Evolutionary conservation across 1,140 invertebrate genomes (phyloP).

Genomic region (Neodiprion pinetum): DNA sequence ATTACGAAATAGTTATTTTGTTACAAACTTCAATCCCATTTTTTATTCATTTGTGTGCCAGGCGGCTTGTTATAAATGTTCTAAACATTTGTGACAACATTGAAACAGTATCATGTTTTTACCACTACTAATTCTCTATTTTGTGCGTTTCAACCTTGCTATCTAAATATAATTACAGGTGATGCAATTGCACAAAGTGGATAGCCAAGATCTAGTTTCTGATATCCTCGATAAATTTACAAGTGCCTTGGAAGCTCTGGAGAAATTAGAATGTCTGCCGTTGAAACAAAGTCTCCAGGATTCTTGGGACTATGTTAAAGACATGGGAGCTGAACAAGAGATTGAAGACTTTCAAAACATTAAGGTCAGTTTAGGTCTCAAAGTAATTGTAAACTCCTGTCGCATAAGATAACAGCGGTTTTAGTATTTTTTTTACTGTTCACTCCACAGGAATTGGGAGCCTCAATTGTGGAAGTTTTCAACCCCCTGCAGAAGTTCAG

Average conservation of each 20-base stretch:
- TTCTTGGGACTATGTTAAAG: conserved; percentile 50
- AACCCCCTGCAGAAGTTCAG: conserved; percentile 47
- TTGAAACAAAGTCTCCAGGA: conserved; percentile 52
- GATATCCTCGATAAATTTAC: conserved; percentile 41
- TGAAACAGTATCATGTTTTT: not conserved
- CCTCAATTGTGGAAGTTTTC: conserved; percentile 50
- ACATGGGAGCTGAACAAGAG: conserved; percentile 51
- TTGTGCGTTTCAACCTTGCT: not conserved
- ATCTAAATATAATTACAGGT: not conserved
- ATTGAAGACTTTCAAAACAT: conserved; percentile 59
- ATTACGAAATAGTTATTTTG: no score
- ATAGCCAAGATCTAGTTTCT: conserved; percentile 29
- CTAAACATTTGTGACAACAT: conserved; percentile 20
- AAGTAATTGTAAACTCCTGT: not conserved
- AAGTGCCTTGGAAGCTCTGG: conserved; percentile 43
- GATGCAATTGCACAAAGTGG: not conserved
- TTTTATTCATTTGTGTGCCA: no score
- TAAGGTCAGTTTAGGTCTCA: conserved; percentile 39
- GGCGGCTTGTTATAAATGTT: conserved; percentile 23
- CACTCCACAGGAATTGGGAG: conserved; percentile 49
- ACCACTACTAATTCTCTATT: not conserved
- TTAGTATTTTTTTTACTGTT: no score
- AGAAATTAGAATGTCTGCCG: conserved; percentile 48
- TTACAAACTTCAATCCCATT: no score
- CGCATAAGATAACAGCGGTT: no score